These are phyloP conservation scores for Tenebrio molitor DNA, from an alignment of 1,140 invertebrate genomes.

Conservation along the genomic window DNA sequence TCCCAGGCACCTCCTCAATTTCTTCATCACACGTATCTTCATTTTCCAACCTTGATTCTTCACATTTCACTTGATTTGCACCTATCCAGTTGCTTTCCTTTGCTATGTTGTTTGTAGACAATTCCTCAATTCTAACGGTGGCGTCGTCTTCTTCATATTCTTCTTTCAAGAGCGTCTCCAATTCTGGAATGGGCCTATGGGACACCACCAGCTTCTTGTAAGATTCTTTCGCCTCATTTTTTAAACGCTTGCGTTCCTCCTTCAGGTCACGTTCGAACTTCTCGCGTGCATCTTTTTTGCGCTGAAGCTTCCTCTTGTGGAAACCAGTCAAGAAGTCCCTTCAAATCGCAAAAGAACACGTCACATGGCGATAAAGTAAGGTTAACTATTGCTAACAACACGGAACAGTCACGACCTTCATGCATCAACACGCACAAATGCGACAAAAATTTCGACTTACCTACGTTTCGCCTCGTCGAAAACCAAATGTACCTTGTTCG, in stretches of 20 bases:
- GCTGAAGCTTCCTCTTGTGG: conserved; percentile 80
- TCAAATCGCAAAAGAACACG: conserved; percentile 36
- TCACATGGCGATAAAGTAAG: conserved; percentile 26
- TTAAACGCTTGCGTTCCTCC: conserved; percentile 80
- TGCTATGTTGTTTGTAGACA: conserved; percentile 76
- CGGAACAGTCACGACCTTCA: no score
- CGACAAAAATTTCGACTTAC: conserved; percentile 64
- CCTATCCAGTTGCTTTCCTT: conserved; percentile 79
- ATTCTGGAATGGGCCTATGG: conserved; percentile 75
- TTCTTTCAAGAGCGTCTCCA: conserved; percentile 76
- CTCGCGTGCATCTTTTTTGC: conserved; percentile 78
- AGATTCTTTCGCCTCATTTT: conserved; percentile 77
- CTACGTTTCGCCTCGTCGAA: conserved; percentile 74
- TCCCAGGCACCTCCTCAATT: conserved; percentile 69
- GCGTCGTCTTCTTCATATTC: conserved; percentile 82
- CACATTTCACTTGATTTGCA: conserved; percentile 72
- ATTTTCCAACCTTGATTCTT: conserved; percentile 67
- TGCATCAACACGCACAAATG: no score
- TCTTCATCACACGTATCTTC: no score
- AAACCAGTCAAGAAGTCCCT: conserved; percentile 84
- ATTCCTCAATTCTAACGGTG: conserved; percentile 80
- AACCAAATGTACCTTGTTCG: conserved; percentile 71
- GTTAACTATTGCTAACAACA: conserved; percentile 36
- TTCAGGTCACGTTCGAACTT: conserved; percentile 78
- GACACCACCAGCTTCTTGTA: conserved; percentile 77